Conservation (phyloP, 2,888 invertebrate species). For the Helicoverpa assulta region DNA sequence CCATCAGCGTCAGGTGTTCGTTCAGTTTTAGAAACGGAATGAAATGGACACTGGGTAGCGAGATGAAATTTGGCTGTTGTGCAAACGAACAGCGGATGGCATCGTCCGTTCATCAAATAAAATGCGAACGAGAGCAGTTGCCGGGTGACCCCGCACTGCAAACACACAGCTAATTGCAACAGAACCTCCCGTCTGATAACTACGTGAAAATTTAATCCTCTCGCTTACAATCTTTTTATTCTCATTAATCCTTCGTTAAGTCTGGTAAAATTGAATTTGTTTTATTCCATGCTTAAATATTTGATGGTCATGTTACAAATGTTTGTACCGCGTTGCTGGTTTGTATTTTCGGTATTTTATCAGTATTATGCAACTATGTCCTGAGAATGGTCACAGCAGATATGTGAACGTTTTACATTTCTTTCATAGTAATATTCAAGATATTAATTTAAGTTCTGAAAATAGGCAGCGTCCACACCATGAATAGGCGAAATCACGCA, state of each 20-base stretch:
- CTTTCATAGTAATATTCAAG: not conserved
- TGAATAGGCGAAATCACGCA: not conserved
- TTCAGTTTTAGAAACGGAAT: slow-evolving; percentile 54
- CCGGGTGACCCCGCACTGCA: slow-evolving; percentile 58
- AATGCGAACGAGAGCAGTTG: slow-evolving; percentile 50
- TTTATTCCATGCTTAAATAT: slow-evolving; percentile 9
- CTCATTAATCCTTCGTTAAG: slow-evolving; percentile 44
- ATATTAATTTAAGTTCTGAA: not conserved
- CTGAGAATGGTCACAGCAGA: not conserved
- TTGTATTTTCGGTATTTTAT: slow-evolving; percentile 2
- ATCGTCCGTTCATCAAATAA: slow-evolving; percentile 69
- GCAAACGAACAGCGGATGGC: slow-evolving; percentile 65
- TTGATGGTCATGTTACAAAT: not conserved
- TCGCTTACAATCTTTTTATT: slow-evolving; percentile 42
- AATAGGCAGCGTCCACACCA: not conserved
- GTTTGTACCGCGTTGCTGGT: no score
- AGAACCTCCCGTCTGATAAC: slow-evolving; percentile 57
- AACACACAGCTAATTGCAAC: slow-evolving; percentile 70
- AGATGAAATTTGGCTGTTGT: slow-evolving; percentile 68
- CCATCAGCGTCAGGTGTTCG: slow-evolving; percentile 62
- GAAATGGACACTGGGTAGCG: slow-evolving; percentile 50
- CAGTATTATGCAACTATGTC: not conserved
- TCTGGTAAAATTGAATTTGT: slow-evolving; percentile 20
- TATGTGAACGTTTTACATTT: not conserved
- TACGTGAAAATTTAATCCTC: slow-evolving; percentile 53